A percentile compares a stretch with the other conserved stretches of the same genome.
Evolutionary conservation across 2,797 vertebrate genomes (phyloP).

Genomic region (Nyctalus aviator): DNA sequence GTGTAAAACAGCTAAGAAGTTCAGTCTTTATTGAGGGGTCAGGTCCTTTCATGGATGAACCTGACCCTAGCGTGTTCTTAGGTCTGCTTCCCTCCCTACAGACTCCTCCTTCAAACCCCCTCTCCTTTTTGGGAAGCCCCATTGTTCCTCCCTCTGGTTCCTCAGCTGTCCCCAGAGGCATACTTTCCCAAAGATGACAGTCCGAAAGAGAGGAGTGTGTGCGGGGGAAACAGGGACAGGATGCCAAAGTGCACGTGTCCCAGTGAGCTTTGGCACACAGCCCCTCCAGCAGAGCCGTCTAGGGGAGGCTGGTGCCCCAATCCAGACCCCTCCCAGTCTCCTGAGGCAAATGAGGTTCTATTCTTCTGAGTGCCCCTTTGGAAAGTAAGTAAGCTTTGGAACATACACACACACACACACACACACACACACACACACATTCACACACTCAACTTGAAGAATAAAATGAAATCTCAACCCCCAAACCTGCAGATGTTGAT

Average conservation of each 20-base stretch:
- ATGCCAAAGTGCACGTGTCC: not conserved
- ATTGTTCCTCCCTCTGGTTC: not conserved
- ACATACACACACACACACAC: not conserved
- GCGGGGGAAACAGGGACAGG: not conserved
- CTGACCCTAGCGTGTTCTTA: not conserved
- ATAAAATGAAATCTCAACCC: conserved; percentile 35
- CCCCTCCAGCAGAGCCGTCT: not conserved
- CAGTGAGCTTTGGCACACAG: not conserved
- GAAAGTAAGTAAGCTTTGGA: not conserved
- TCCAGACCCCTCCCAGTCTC: not conserved
- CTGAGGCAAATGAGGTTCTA: conserved; percentile 1
- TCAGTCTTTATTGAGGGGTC: not conserved
- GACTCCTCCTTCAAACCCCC: not conserved
- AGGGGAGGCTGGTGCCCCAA: not conserved
- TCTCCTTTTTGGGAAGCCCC: not conserved
- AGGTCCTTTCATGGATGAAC: not conserved
- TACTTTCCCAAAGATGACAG: not conserved
- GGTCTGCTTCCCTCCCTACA: not conserved
- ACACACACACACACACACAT: not conserved
- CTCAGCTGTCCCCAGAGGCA: not conserved
- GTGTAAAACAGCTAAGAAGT: conserved; percentile 18
- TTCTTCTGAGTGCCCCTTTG: not conserved
- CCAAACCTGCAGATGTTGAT: not conserved
- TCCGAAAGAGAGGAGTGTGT: not conserved
- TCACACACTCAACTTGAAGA: not conserved